Conservation (phyloP, 2,113 vertebrate genomes). For the Bombycilla garrulus region DNA sequence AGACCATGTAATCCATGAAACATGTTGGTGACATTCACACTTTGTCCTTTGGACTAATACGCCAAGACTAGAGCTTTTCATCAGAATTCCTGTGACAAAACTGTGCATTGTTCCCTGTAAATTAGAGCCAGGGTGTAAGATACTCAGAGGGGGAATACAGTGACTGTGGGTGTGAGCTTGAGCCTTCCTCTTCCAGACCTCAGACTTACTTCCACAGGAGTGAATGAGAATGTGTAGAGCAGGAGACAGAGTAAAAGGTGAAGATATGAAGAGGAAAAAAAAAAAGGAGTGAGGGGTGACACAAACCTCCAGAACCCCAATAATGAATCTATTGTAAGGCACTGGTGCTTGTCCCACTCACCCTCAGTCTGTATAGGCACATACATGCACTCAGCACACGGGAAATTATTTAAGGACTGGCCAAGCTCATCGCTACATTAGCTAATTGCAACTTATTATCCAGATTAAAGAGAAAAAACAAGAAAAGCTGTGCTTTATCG, state of each 20-base stretch:
- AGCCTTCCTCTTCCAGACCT: background rate
- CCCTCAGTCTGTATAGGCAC: background rate
- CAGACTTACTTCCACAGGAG: background rate
- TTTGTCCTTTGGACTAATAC: background rate
- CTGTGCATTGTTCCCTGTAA: background rate
- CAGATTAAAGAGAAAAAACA: background rate
- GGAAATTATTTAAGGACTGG: background rate
- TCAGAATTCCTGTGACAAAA: background rate
- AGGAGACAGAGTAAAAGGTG: background rate
- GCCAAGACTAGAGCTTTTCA: background rate
- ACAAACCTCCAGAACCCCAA: background rate
- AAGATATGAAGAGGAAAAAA: accelerated
- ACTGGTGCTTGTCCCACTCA: background rate
- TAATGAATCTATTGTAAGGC: background rate
- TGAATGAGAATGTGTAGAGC: background rate
- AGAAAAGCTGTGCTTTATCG: background rate
- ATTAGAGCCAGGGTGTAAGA: background rate
- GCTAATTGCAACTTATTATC: background rate
- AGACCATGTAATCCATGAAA: background rate
- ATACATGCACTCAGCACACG: background rate
- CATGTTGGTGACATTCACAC: background rate
- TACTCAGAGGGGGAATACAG: accelerated
- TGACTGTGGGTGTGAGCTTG: background rate
- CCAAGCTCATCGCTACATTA: background rate
- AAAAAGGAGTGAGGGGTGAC: accelerated